Evolutionary conservation across 2,888 invertebrate species (phyloP).

Genomic region (Drosophila algonquin): DNA sequence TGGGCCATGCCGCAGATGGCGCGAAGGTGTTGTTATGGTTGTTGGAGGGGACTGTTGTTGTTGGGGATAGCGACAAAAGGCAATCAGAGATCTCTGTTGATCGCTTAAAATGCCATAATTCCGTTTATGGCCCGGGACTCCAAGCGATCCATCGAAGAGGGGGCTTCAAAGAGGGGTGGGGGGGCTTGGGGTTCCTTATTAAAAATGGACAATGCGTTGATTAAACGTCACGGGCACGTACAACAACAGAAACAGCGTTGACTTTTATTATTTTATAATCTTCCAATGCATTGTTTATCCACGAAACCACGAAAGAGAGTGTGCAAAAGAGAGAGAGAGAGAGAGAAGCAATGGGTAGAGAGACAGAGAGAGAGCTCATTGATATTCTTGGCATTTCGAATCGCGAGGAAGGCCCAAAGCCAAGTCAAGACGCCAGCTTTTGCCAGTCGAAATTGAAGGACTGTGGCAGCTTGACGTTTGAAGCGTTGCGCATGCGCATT

Average conservation of each 20-base stretch:
- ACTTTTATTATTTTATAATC: slow-evolving; percentile 75
- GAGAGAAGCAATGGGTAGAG: slow-evolving; percentile 3
- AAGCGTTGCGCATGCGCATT: slow-evolving; percentile 63
- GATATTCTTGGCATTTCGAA: slow-evolving; percentile 69
- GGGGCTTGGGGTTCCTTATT: slow-evolving; percentile 28
- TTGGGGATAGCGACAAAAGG: slow-evolving; percentile 25
- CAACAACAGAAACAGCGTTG: slow-evolving; percentile 60
- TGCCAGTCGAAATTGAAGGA: slow-evolving; percentile 75
- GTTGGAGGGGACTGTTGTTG: slow-evolving; percentile 12
- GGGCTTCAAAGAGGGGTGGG: not conserved
- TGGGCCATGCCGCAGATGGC: slow-evolving; percentile 43
- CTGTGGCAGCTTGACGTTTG: slow-evolving; percentile 71
- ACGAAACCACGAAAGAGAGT: slow-evolving; percentile 12
- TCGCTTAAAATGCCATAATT: slow-evolving; percentile 78
- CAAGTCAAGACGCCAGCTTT: slow-evolving; percentile 55
- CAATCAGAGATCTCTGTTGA: slow-evolving; percentile 59
- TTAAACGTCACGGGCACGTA: slow-evolving; percentile 77
- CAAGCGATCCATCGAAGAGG: no score
- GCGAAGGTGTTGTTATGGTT: slow-evolving; percentile 11
- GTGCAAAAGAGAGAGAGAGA: not conserved
- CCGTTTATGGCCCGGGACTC: slow-evolving; percentile 57
- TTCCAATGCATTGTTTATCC: slow-evolving; percentile 57
- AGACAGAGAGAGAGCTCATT: slow-evolving; percentile 56
- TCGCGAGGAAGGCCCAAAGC: slow-evolving; percentile 51
- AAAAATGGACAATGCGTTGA: slow-evolving; percentile 65